Percentiles rank a stretch among this genome's conserved stretches.
Evolutionary conservation across 2,888 invertebrate genomes (phyloP).

Genomic region (Phengaris arion): DNA sequence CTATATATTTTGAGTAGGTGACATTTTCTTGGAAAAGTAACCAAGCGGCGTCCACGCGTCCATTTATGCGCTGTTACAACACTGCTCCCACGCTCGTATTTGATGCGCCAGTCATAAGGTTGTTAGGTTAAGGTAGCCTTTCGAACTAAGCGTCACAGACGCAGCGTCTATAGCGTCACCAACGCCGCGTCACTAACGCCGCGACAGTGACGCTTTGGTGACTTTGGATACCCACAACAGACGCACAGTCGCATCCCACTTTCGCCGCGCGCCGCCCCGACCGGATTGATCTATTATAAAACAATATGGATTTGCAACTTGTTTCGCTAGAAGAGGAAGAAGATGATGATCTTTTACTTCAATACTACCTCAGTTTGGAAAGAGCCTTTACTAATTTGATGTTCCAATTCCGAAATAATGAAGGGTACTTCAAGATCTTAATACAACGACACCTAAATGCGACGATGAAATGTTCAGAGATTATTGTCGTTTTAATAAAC

Average conservation of each 20-base stretch:
- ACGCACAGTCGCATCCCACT: constrained; percentile 19
- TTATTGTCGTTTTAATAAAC: constrained; percentile 27
- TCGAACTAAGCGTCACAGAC: constrained; percentile 14
- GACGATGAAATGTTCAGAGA: constrained; percentile 23
- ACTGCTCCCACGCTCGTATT: too few relatives aligned
- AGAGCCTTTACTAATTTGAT: neutral
- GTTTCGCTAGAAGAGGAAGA: constrained; percentile 4
- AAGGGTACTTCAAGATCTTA: neutral
- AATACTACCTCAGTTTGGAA: neutral
- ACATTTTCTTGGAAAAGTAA: too few relatives aligned
- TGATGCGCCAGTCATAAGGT: too few relatives aligned
- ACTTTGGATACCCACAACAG: constrained; percentile 23
- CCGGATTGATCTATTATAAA: constrained; percentile 1
- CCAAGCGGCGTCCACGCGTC: too few relatives aligned
- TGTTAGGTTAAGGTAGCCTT: neutral
- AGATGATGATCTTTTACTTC: constrained; percentile 7
- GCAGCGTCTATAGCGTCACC: constrained; percentile 13
- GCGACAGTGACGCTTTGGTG: constrained; percentile 28
- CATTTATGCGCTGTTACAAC: too few relatives aligned
- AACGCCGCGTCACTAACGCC: constrained; percentile 16
- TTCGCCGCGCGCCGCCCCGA: constrained; percentile 2
- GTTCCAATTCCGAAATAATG: neutral
- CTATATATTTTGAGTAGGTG: too few relatives aligned
- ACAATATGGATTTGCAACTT: constrained; percentile 2
- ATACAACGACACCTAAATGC: constrained; percentile 23